phyloP scores from a whole-genome alignment of 2,888 invertebrate genomes.

The Platycheirus albimanus region DNA sequence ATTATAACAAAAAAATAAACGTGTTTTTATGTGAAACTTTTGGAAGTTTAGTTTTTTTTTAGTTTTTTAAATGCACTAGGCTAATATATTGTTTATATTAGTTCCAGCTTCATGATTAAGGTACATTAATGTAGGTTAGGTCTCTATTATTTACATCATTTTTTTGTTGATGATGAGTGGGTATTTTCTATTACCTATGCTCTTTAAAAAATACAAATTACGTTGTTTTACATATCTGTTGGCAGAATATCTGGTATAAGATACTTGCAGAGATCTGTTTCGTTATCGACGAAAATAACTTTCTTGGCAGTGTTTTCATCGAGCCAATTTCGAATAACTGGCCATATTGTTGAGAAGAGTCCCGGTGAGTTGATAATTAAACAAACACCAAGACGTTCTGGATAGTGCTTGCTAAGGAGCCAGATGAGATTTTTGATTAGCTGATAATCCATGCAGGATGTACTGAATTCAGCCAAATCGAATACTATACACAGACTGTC shows the following conservation, averaged over 20 bases:
- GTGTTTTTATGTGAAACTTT: slow-evolving; percentile 21
- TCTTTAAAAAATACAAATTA: neutral
- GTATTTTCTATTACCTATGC: slow-evolving; percentile 17
- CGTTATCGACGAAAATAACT: slow-evolving; percentile 88
- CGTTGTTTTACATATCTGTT: slow-evolving; percentile 84
- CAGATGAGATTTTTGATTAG: slow-evolving; percentile 91
- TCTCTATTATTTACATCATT: slow-evolving; percentile 66
- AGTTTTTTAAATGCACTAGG: slow-evolving; percentile 45
- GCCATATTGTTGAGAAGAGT: slow-evolving; percentile 91
- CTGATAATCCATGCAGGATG: slow-evolving; percentile 92
- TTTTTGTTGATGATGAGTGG: slow-evolving; percentile 48
- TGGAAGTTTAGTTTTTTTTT: slow-evolving; percentile 19
- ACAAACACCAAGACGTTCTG: slow-evolving; percentile 90
- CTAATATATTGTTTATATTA: slow-evolving; percentile 15
- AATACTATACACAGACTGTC: slow-evolving; percentile 92
- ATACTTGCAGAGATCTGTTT: slow-evolving; percentile 88
- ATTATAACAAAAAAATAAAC: slow-evolving; percentile 33
- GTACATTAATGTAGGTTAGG: slow-evolving; percentile 68
- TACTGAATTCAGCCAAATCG: slow-evolving; percentile 88
- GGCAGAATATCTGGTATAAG: slow-evolving; percentile 91
- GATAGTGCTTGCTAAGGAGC: slow-evolving; percentile 90
- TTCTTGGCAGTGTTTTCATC: slow-evolving; percentile 91
- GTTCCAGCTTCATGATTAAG: slow-evolving; percentile 59
- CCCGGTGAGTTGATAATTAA: slow-evolving; percentile 89
- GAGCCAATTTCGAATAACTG: slow-evolving; percentile 89